Conservation (phyloP, 2,113 vertebrate genomes). For the Ginglymostoma cirratum region DNA sequence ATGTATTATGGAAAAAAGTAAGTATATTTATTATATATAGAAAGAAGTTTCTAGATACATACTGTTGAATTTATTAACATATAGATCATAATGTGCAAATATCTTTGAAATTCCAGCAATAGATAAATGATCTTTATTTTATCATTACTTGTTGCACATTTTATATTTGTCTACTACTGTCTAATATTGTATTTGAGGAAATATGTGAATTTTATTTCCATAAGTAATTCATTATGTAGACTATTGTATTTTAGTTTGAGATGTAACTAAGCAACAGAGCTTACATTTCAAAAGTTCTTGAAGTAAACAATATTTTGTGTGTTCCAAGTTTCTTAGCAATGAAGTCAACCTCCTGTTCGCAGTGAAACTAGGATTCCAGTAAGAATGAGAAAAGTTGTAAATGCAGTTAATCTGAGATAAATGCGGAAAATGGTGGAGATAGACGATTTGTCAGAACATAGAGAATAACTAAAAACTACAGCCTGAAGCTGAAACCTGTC, state of each 20-base stretch:
- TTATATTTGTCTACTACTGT: background rate
- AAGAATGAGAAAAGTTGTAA: background rate
- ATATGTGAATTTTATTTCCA: background rate
- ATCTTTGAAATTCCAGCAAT: conserved; percentile 22
- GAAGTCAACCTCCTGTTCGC: background rate
- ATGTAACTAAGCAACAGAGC: background rate
- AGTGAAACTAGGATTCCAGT: background rate
- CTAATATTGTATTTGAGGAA: background rate
- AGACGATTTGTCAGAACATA: background rate
- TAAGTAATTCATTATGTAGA: background rate
- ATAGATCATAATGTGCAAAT: background rate
- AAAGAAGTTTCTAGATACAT: background rate
- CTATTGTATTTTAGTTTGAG: background rate
- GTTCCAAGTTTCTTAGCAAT: background rate
- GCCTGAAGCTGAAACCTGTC: background rate
- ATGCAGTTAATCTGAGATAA: background rate
- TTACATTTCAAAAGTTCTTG: background rate
- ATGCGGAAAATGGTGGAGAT: background rate
- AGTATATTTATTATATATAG: background rate
- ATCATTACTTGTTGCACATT: conserved; percentile 7
- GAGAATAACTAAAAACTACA: background rate
- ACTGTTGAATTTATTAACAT: background rate
- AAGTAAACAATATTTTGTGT: background rate
- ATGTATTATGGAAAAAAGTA: conserved; percentile 39
- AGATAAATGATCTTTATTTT: conserved; percentile 18